Percentiles rank a stretch among this genome's conserved stretches.
Evolutionary conservation across 2,888 invertebrate species (phyloP).

Genomic region (Antheraea assamensis): DNA sequence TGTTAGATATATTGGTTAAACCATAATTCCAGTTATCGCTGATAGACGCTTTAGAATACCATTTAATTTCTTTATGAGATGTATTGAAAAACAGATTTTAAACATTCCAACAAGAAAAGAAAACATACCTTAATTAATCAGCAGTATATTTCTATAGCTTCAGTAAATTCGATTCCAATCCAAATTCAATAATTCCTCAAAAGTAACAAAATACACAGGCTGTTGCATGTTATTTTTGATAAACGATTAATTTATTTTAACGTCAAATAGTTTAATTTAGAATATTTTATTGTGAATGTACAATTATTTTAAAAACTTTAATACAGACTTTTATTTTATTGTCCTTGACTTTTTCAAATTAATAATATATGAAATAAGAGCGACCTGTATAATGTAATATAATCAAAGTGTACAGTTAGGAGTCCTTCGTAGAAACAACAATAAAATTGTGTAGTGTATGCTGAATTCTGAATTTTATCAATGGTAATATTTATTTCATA

Average conservation of each 20-base stretch:
- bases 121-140: not conserved
- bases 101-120: constrained; percentile 1
- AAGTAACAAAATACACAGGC: not conserved
- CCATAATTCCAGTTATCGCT: too few species aligned
- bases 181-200: not conserved
- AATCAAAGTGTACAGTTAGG: not conserved
- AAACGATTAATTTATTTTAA: too few species aligned
- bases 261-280: too few species aligned
- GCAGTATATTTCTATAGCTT: not conserved
- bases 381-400: constrained; percentile 3
- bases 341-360: not conserved
- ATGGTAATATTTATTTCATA: constrained; percentile 3
- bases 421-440: not conserved
- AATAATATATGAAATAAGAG: not conserved
- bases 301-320: constrained; percentile 36
- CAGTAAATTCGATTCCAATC: not conserved
- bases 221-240: not conserved
- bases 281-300: constrained; percentile 28
- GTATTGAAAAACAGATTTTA: too few species aligned
- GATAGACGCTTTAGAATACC: too few species aligned
- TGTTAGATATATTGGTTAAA: too few species aligned
- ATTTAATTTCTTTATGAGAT: too few species aligned
- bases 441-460: not conserved
- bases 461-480: not conserved
- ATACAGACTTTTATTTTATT: not conserved